Conservation (phyloP, 1,140 invertebrate genomes). For the Camponotus floridanus region DNA sequence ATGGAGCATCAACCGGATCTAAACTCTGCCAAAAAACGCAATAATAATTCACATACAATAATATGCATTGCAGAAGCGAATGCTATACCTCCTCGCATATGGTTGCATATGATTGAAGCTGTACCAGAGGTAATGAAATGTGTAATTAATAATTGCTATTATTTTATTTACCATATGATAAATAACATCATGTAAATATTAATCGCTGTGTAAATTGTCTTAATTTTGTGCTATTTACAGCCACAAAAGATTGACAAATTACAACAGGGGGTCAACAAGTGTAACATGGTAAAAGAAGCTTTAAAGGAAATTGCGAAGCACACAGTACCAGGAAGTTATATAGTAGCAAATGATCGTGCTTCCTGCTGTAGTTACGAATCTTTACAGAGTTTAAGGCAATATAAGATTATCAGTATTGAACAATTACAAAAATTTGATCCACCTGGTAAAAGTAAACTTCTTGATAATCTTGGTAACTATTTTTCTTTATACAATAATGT, state of each 20-base stretch:
- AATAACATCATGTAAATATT: constrained; percentile 31
- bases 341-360: constrained; percentile 83
- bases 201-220: neutral
- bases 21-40: constrained; percentile 79
- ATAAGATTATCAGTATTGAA: constrained; percentile 83
- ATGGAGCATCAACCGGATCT: constrained; percentile 76
- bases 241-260: constrained; percentile 69
- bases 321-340: constrained; percentile 80
- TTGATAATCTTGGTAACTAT: constrained; percentile 78
- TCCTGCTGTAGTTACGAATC: constrained; percentile 84
- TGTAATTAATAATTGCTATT: constrained; percentile 4
- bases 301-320: constrained; percentile 80
- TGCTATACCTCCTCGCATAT: constrained; percentile 82
- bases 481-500: neutral
- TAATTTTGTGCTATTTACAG: constrained; percentile 68
- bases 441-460: constrained; percentile 80
- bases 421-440: constrained; percentile 82
- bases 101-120: constrained; percentile 83
- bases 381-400: constrained; percentile 81
- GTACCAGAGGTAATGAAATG: constrained; percentile 77
- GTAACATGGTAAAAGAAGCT: constrained; percentile 81
- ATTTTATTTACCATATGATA: neutral
- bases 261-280: constrained; percentile 55
- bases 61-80: constrained; percentile 86
- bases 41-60: constrained; percentile 84